phyloP scores from a whole-genome alignment of 92 coral and sea anemone genomes.

The Phymanthus crucifer region DNA sequence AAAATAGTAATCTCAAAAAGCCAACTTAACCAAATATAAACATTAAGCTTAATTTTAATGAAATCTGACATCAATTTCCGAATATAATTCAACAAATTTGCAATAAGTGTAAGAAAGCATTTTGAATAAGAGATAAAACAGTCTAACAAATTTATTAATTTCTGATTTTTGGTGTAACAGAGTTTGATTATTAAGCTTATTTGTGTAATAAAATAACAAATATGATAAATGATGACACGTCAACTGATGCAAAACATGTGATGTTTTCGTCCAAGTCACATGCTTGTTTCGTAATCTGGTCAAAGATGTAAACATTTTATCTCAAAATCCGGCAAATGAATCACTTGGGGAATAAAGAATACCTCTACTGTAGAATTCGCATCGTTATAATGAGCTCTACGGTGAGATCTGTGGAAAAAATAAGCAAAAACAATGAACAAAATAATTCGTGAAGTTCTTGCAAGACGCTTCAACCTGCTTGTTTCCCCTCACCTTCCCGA shows the following conservation, averaged over 20 bases:
- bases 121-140: background rate
- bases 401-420: slow-evolving; percentile 49
- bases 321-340: background rate
- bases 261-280: slow-evolving; percentile 1
- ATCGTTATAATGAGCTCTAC: slow-evolving; percentile 78
- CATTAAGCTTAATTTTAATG: background rate
- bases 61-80: background rate
- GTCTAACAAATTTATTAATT: background rate
- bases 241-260: background rate
- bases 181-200: background rate
- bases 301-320: background rate
- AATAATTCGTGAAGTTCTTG: background rate
- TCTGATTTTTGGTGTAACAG: background rate
- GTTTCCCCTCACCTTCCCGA: slow-evolving; percentile 56
- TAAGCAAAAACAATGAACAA: background rate
- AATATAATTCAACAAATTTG: background rate
- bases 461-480: background rate
- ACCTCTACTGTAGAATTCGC: slow-evolving; percentile 80
- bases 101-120: too few relatives aligned
- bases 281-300: background rate
- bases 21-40: background rate
- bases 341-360: background rate
- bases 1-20: background rate
- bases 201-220: background rate
- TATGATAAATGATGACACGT: slow-evolving; percentile 7